Conservation (phyloP, 2,113 vertebrate species). For the Sitta europaea region DNA sequence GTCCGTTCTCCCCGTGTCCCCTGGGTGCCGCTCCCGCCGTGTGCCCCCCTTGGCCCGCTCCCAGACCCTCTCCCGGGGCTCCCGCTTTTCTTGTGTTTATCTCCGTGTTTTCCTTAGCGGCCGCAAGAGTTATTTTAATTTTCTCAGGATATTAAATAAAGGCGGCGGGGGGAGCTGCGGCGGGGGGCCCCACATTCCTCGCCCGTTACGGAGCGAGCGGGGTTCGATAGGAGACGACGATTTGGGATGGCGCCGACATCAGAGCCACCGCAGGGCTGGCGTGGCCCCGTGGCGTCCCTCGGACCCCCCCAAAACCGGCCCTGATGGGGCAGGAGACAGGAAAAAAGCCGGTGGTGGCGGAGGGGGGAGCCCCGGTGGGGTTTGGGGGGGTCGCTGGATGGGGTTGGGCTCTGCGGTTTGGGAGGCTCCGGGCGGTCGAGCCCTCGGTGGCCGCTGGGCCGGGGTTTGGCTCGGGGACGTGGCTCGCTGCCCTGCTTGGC, state of each 20-base stretch:
- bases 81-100: conserved; percentile 46
- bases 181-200: conserved; percentile 45
- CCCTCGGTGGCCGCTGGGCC: not conserved
- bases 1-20: no score
- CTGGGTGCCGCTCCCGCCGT: not conserved
- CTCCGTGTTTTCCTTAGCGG: conserved; percentile 65
- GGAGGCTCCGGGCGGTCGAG: conserved; percentile 19
- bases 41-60: not conserved
- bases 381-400: not conserved
- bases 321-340: not conserved
- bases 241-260: conserved; percentile 85
- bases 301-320: not conserved
- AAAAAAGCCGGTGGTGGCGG: not conserved
- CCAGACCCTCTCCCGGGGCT: not conserved
- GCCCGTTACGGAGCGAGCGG: conserved; percentile 62
- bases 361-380: not conserved
- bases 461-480: not conserved
- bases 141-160: conserved; percentile 89
- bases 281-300: conserved; percentile 60
- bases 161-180: conserved; percentile 71
- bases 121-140: conserved; percentile 86
- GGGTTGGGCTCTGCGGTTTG: not conserved
- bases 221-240: conserved; percentile 69
- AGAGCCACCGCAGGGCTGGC: conserved; percentile 87
- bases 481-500: not conserved